Evolutionary conservation across 37 sponge, comb jelly and placozoan genomes (phyloP).

Genomic region (Tethya wilhelma): DNA sequence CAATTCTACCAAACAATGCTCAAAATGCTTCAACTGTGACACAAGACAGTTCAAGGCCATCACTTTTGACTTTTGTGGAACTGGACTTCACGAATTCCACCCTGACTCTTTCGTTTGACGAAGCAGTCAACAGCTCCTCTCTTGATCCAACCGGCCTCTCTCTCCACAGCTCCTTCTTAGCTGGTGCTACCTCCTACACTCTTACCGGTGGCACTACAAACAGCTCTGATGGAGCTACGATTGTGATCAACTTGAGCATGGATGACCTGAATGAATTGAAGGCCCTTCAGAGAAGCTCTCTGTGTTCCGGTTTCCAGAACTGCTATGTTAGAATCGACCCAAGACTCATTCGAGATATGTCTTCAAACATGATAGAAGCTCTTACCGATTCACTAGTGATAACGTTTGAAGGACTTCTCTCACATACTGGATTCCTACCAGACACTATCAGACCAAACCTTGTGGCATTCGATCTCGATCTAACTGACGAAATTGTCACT

Average conservation of each 20-base stretch:
- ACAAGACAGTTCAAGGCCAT: constrained; percentile 50
- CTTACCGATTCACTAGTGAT: constrained; percentile 22
- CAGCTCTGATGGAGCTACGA: constrained; percentile 38
- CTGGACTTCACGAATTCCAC: constrained; percentile 63
- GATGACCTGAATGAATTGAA: constrained; percentile 85
- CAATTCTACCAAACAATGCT: constrained; percentile 34
- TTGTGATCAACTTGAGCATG: constrained; percentile 56
- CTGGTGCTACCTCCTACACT: constrained; percentile 31
- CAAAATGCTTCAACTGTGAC: constrained; percentile 30
- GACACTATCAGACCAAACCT: constrained; percentile 73
- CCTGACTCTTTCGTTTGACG: constrained; percentile 76
- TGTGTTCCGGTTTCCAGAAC: constrained; percentile 53
- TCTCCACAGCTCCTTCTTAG: constrained; percentile 43
- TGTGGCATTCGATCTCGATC: constrained; percentile 64
- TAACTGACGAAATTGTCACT: constrained; percentile 61
- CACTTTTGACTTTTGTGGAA: constrained; percentile 35
- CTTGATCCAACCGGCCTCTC: constrained; percentile 50
- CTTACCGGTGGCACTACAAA: constrained; percentile 53
- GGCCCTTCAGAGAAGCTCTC: constrained; percentile 36
- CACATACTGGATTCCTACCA: constrained; percentile 3
- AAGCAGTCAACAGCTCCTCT: constrained; percentile 78
- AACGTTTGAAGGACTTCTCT: constrained; percentile 5
- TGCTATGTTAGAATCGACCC: constrained; percentile 65
- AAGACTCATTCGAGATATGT: constrained; percentile 66
- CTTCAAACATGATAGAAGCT: constrained; percentile 28